Percentiles rank a stretch among this genome's conserved stretches.
Evolutionary conservation across 2,113 vertebrate genomes (phyloP).

Genomic region (Alectura lathami): DNA sequence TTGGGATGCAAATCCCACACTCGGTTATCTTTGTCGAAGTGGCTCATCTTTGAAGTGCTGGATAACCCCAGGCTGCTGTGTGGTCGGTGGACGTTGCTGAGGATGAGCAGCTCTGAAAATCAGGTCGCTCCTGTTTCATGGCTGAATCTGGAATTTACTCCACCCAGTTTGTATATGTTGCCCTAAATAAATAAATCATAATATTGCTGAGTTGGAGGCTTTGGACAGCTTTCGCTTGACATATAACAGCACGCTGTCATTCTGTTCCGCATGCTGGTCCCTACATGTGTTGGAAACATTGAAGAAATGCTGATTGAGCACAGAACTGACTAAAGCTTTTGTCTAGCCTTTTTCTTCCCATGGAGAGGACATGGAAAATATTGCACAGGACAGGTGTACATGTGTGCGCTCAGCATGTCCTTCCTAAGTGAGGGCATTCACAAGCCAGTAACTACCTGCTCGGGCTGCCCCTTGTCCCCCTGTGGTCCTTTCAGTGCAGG

Average conservation of each 20-base stretch:
- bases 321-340: not conserved
- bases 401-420: not conserved
- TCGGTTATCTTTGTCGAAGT: not conserved
- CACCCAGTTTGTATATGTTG: not conserved
- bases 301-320: not conserved
- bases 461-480: not conserved
- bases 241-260: accelerated
- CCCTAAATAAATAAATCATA: not conserved
- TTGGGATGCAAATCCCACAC: not conserved
- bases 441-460: not conserved
- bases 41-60: not conserved
- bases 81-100: accelerated
- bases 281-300: accelerated
- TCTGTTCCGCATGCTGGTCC: not conserved
- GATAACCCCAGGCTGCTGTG: not conserved
- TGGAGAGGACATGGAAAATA: accelerated
- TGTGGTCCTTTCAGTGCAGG: not conserved
- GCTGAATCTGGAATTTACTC: not conserved
- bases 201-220: not conserved
- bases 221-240: not conserved
- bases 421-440: accelerated
- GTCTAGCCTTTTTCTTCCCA: not conserved
- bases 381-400: not conserved
- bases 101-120: not conserved
- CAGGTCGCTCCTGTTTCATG: not conserved